Percentiles rank a stretch among this genome's conserved stretches.
Conservation (phyloP, 2,797 vertebrate genomes). For the Nasua narica region DNA sequence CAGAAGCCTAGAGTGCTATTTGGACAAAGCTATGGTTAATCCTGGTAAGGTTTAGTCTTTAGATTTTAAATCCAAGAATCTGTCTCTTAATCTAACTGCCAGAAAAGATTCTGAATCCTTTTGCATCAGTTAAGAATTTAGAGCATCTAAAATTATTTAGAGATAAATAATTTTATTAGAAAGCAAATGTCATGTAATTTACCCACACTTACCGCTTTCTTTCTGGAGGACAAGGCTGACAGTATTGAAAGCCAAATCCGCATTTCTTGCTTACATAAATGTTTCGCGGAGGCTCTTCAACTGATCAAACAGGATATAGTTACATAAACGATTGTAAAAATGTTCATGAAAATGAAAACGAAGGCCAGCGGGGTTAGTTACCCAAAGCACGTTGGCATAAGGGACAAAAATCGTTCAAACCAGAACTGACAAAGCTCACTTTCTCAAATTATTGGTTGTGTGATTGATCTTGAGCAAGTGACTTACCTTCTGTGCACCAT, state of each 20-base stretch:
- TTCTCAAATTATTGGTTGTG: background rate
- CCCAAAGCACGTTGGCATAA: background rate
- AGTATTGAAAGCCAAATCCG: background rate
- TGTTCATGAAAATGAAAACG: background rate
- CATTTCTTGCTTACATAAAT: background rate
- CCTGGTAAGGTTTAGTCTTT: background rate
- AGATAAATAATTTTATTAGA: constrained; percentile 20
- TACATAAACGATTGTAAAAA: background rate
- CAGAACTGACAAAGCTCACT: background rate
- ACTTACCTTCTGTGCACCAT: background rate
- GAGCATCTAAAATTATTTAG: no score
- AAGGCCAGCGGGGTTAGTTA: background rate
- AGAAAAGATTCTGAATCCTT: background rate
- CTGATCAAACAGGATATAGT: background rate
- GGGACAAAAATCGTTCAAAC: background rate
- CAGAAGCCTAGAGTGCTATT: background rate
- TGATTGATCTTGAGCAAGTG: background rate
- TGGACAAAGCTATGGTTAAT: constrained; percentile 10
- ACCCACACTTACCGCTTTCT: background rate
- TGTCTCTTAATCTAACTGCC: constrained; percentile 27
- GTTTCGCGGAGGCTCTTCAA: background rate
- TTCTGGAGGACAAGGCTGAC: background rate
- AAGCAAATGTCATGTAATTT: constrained; percentile 16
- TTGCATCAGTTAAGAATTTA: background rate
- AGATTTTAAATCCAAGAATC: constrained; percentile 21